Evolutionary conservation across 2,888 invertebrate species (phyloP), one percentile per base, ranked within the genome.

Genomic region (Netelia fuscicornis): DNA sequence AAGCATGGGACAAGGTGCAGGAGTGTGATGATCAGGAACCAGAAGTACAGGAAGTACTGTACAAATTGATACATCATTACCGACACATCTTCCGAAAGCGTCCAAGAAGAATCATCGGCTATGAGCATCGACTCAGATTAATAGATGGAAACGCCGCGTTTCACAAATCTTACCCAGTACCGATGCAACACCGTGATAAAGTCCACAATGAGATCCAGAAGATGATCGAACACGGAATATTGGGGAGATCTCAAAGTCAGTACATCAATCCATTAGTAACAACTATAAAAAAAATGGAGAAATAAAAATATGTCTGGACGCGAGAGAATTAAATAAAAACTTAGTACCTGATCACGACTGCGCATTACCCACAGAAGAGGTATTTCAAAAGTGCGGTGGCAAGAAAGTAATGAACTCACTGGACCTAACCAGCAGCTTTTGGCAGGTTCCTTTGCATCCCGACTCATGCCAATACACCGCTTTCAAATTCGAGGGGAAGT

Each of bases 281-380:
- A n/a, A n/a, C n/a, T 11, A n/a, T 52, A 20, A 52, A 52, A 52
- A 52, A 52, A n/a, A n/a, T 5, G 0, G 52, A 52, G 52, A 52
- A n/a, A n/a, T 52, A 52, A 11, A n/a, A 52, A 11, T 52, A 2
- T 52, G 52, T 52, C 52, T 52, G 52, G 52, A 52, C n/a, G 52
- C 52, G n/a, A 52, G 52, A n/a, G n/a, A 52, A n/a, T 52, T 52
- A n/a, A 52, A 52, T n/a, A 11, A 52, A 52, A n/a, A n/a, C 52
- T n/a, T 52, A 1, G 52, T 52, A 52, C 11, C 11, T 52, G 52
- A 52, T 6, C n/a, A 52, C 52, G 52, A 52, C 11, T 52, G 52
- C 52, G n/a, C 52, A 11, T 1, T 11, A 52, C 11, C 11, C 52
- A 52, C 11, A n/a, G 52, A 52, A 52, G 52, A 52, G 11, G n/a